phyloP scores from a whole-genome alignment of 2,888 invertebrate genomes.

The Sialis fuliginosa region DNA sequence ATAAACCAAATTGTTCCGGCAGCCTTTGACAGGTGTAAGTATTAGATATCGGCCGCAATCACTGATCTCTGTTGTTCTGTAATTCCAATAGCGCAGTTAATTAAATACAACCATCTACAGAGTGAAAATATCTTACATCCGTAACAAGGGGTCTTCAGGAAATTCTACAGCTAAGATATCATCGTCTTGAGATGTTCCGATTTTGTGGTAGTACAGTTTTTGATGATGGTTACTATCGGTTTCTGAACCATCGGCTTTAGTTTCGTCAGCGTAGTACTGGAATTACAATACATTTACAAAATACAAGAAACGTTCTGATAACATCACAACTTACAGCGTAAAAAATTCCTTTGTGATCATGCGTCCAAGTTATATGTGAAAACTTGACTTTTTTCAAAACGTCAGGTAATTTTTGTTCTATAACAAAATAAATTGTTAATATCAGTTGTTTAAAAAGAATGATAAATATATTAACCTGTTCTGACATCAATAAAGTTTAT shows the following conservation, averaged over 20 bases:
- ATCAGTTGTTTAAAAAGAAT: too few species aligned
- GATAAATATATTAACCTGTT: constrained; percentile 30
- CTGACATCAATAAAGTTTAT: constrained; percentile 65
- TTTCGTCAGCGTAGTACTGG: constrained; percentile 64
- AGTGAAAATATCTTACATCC: constrained; percentile 47
- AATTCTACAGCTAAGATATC: constrained; percentile 82
- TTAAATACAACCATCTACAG: not conserved
- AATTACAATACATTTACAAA: constrained; percentile 9
- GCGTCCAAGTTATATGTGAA: constrained; percentile 82
- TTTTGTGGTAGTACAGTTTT: constrained; percentile 80
- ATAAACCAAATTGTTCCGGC: constrained; percentile 80
- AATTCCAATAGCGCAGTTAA: constrained; percentile 7
- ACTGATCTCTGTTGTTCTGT: constrained; percentile 67
- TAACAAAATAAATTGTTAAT: constrained; percentile 9
- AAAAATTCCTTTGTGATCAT: constrained; percentile 87
- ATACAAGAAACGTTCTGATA: not conserved
- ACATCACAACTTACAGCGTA: constrained; percentile 51
- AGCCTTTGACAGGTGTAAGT: constrained; percentile 68
- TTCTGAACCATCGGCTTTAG: constrained; percentile 83
- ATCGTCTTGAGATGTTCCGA: constrained; percentile 70
- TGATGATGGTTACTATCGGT: constrained; percentile 76
- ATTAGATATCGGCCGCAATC: constrained; percentile 86
- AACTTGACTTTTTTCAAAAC: constrained; percentile 84
- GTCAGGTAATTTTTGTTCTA: constrained; percentile 73
- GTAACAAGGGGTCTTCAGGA: constrained; percentile 79